A percentile compares a stretch with the other conserved stretches of the same genome.
phyloP scores from a whole-genome alignment of 37 sponge, comb jelly and placozoan genomes.

The Haliclona indistincta region DNA sequence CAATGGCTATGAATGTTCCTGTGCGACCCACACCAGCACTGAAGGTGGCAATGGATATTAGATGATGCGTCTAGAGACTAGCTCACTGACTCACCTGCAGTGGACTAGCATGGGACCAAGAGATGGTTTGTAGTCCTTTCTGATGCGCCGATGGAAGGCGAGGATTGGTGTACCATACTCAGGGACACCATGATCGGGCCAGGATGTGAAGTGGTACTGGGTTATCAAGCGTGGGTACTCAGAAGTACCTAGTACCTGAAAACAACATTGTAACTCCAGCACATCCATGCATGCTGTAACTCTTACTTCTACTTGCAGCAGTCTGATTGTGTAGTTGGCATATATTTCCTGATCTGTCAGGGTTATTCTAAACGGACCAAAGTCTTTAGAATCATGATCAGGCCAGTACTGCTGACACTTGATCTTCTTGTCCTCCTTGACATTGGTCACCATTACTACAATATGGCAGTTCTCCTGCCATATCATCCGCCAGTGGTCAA shows the following conservation, averaged over 20 bases:
- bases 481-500: conserved; percentile 73
- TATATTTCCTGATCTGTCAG: conserved; percentile 35
- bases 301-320: conserved; percentile 26
- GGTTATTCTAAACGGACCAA: conserved; percentile 51
- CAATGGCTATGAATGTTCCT: conserved; percentile 68
- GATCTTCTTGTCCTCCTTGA: conserved; percentile 59
- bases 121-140: conserved; percentile 19
- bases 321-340: conserved; percentile 58
- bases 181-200: conserved; percentile 88
- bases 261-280: not conserved
- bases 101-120: conserved; percentile 66
- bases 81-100: conserved; percentile 49
- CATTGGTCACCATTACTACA: conserved; percentile 80
- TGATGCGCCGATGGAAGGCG: conserved; percentile 48
- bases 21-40: conserved; percentile 89
- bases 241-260: not conserved
- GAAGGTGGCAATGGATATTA: conserved; percentile 1
- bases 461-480: conserved; percentile 65
- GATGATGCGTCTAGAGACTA: not conserved
- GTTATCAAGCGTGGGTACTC: too few species aligned
- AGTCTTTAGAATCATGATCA: conserved; percentile 8
- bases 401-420: conserved; percentile 86
- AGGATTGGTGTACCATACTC: conserved; percentile 59
- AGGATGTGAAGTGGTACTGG: conserved; percentile 75
- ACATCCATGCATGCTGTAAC: too few species aligned